Conservation (phyloP, 2,888 invertebrate species). For the Lochmaea crataegi region DNA sequence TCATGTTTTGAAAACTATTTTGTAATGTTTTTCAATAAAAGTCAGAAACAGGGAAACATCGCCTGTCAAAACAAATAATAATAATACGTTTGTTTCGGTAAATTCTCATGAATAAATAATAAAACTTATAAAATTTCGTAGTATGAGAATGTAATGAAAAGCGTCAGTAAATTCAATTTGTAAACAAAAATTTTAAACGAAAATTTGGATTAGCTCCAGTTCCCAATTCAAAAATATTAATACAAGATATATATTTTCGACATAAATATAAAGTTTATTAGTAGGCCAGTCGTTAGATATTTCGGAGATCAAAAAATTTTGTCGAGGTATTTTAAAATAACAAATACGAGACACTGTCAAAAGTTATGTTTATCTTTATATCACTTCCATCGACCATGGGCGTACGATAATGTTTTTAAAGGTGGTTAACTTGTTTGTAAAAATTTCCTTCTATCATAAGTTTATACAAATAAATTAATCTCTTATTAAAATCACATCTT, state of each 20-base stretch:
- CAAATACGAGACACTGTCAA: too few species aligned
- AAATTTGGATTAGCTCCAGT: constrained; percentile 33
- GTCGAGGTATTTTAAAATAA: background rate
- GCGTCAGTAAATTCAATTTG: constrained; percentile 13
- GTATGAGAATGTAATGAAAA: constrained; percentile 19
- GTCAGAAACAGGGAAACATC: background rate
- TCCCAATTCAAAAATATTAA: constrained; percentile 28
- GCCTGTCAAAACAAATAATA: too few species aligned
- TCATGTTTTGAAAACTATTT: background rate
- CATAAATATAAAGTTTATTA: constrained; percentile 25
- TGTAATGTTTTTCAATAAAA: background rate
- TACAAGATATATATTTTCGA: constrained; percentile 25
- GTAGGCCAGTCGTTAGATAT: constrained; percentile 1
- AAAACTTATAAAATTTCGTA: background rate
- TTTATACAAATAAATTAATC: too few species aligned
- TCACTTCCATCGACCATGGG: too few species aligned
- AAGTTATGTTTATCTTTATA: too few species aligned
- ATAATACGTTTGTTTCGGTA: too few species aligned
- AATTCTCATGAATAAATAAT: background rate
- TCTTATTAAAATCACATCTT: too few species aligned
- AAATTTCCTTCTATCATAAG: too few species aligned
- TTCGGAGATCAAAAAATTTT: background rate
- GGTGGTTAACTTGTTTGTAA: too few species aligned
- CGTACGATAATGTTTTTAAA: too few species aligned
- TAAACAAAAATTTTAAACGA: constrained; percentile 25